These are phyloP conservation scores for Zapornia atra DNA, from an alignment of 2,113 vertebrate species.

Conservation along the genomic window DNA sequence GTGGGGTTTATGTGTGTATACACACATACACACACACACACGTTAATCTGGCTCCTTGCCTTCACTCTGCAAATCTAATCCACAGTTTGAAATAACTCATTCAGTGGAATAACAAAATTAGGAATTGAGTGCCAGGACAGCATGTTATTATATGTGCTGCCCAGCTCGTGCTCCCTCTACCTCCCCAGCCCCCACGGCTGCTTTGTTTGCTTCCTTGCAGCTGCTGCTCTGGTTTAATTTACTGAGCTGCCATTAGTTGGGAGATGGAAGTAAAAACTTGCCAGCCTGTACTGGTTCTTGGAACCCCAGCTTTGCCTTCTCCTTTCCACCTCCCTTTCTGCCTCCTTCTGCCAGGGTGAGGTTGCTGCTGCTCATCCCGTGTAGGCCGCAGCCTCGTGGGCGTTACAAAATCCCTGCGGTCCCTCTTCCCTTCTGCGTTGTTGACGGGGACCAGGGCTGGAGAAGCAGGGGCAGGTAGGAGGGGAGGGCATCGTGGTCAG, in stretches of 20 bases:
- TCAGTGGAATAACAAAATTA: constrained; percentile 49
- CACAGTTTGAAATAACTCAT: constrained; percentile 44
- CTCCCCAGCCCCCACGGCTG: neutral
- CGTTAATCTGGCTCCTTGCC: neutral
- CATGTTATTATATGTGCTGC: neutral
- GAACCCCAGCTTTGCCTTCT: neutral
- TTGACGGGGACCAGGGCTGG: neutral
- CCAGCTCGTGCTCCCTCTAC: neutral
- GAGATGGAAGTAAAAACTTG: constrained; percentile 30
- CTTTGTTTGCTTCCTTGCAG: constrained; percentile 57
- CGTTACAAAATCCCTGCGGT: neutral
- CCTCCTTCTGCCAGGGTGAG: neutral
- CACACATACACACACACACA: accelerated
- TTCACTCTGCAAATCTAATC: constrained; percentile 32
- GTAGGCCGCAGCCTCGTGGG: neutral
- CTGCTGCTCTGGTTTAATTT: constrained; percentile 51
- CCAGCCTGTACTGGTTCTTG: neutral
- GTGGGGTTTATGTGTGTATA: neutral
- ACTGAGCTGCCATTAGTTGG: neutral
- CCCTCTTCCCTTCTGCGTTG: neutral
- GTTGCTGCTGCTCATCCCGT: neutral
- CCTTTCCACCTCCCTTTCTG: neutral
- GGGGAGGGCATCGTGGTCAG: neutral
- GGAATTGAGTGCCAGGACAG: neutral
- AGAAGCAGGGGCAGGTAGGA: neutral